Conservation (phyloP, 2,888 invertebrate genomes). For the Agonopterix alstromeriana region DNA sequence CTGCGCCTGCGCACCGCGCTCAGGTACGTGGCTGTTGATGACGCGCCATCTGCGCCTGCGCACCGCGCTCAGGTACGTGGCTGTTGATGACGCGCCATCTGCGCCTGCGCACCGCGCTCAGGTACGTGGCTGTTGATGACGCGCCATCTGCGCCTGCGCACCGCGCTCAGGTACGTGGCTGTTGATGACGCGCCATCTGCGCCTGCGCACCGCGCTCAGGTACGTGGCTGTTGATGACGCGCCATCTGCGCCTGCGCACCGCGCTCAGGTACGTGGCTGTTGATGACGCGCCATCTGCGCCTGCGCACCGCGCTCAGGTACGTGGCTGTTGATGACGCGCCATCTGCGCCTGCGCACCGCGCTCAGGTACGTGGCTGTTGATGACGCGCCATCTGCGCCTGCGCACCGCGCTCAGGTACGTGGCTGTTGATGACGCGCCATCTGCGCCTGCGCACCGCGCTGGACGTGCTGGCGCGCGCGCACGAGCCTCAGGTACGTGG, state of each 20-base stretch:
- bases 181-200: slow-evolving; percentile 95
- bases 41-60: slow-evolving; percentile 91
- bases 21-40: no score
- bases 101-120: no score
- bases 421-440: slow-evolving; percentile 86
- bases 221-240: no score
- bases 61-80: slow-evolving; percentile 67
- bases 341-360: slow-evolving; percentile 90
- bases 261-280: no score
- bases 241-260: no score
- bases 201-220: slow-evolving; percentile 85
- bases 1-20: no score
- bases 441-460: slow-evolving; percentile 88
- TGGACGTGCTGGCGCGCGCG: slow-evolving; percentile 89
- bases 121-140: no score
- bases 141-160: no score
- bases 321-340: no score
- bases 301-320: slow-evolving; percentile 83
- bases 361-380: slow-evolving; percentile 90
- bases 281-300: slow-evolving; percentile 92
- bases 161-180: no score
- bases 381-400: no score
- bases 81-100: no score
- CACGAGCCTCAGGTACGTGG: slow-evolving; percentile 26
- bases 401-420: slow-evolving; percentile 56